phyloP scores from a whole-genome alignment of 2,888 invertebrate species.

The Acleris sparsana region DNA sequence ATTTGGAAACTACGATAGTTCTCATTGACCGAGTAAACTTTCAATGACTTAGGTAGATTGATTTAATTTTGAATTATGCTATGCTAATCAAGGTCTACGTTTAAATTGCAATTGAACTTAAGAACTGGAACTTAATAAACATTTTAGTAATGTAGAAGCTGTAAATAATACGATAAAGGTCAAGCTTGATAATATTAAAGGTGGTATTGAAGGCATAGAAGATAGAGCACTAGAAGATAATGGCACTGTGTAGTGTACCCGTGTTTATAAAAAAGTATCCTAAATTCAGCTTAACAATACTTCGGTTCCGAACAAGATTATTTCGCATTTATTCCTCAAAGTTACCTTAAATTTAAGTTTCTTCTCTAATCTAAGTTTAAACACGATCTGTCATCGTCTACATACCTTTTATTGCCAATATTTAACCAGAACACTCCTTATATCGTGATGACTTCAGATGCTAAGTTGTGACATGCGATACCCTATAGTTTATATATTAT shows the following conservation, averaged over 20 bases:
- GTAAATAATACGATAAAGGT: conserved; percentile 16
- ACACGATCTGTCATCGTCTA: conserved; percentile 59
- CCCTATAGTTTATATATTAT: conserved; percentile 67
- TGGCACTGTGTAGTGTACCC: conserved; percentile 82
- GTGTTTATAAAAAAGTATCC: conserved; percentile 79
- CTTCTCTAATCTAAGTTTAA: conserved; percentile 59
- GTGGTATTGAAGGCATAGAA: conserved; percentile 60
- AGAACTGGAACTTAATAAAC: conserved; percentile 30
- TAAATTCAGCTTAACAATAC: conserved; percentile 72
- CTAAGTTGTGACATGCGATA: conserved; percentile 81
- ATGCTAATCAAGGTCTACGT: conserved; percentile 74
- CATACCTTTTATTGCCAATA: conserved; percentile 74
- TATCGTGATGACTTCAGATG: conserved; percentile 75
- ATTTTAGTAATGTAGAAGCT: conserved; percentile 30
- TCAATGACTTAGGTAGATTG: conserved; percentile 66
- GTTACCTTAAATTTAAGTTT: conserved; percentile 64
- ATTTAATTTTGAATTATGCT: conserved; percentile 75
- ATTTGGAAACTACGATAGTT: conserved; percentile 75
- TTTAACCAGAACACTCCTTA: conserved; percentile 52
- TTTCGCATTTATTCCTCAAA: conserved; percentile 61
- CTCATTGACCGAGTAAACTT: conserved; percentile 66
- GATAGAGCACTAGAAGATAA: conserved; percentile 69
- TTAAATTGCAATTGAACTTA: conserved; percentile 55
- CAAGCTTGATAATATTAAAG: conserved; percentile 23
- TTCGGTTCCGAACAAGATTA: conserved; percentile 76